Percentiles rank a stretch among this genome's conserved stretches.
Conservation (phyloP, 2,888 invertebrate genomes). For the Leptopilina drosophilae region DNA sequence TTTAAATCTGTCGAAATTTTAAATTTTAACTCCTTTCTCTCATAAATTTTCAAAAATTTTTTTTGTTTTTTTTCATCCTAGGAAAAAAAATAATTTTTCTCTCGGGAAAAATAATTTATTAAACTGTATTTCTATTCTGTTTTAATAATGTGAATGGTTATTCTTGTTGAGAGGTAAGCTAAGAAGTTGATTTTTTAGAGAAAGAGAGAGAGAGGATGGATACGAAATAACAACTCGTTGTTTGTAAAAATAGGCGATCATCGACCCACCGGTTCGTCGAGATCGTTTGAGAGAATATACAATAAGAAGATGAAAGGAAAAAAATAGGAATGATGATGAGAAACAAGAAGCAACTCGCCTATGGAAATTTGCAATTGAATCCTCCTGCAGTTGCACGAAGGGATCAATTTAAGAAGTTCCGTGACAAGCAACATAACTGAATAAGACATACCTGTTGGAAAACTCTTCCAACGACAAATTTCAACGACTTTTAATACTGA, state of each 20-base stretch:
- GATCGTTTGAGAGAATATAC: slow-evolving; percentile 15
- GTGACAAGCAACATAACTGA: neutral
- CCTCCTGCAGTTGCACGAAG: neutral
- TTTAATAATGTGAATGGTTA: too few species aligned
- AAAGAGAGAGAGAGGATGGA: neutral
- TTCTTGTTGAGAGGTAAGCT: too few species aligned
- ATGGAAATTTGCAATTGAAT: slow-evolving; percentile 26
- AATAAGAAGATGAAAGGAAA: neutral
- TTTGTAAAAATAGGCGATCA: neutral
- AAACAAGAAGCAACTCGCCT: slow-evolving; percentile 13
- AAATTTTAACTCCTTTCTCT: too few species aligned
- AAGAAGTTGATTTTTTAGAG: too few species aligned
- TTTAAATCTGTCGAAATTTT: too few species aligned
- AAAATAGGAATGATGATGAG: neutral
- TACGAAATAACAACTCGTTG: slow-evolving; percentile 3
- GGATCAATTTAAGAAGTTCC: neutral
- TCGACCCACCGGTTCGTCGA: slow-evolving; percentile 23
- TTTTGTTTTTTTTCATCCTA: too few species aligned
- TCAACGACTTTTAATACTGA: too few species aligned
- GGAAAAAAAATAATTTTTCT: too few species aligned
- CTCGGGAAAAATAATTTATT: too few species aligned
- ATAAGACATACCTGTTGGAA: neutral
- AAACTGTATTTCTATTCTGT: too few species aligned
- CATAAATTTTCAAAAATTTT: too few species aligned
- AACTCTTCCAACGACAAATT: neutral